A percentile compares a stretch with the other conserved stretches of the same genome.
Conservation (phyloP, 1,140 invertebrate genomes). For the Diuraphis noxia region DNA sequence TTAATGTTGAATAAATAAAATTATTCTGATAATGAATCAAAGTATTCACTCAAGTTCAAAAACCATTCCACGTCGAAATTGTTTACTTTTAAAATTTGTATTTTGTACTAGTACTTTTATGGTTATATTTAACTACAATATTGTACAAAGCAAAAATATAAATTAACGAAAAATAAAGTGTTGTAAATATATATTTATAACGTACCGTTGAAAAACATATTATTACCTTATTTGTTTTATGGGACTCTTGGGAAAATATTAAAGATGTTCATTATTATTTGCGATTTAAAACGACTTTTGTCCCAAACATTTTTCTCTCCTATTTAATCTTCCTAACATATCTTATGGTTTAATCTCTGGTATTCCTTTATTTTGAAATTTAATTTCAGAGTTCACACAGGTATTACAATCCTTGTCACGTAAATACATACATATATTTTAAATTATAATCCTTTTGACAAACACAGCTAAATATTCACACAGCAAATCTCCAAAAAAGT, state of each 20-base stretch:
- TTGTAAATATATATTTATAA: constrained; percentile 9
- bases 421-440: constrained; percentile 15
- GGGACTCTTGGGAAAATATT: neutral
- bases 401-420: neutral
- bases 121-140: neutral
- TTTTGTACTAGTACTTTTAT: neutral
- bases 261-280: constrained; percentile 22
- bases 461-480: neutral
- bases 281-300: constrained; percentile 27
- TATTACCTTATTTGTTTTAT: neutral
- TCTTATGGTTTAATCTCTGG: neutral
- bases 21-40: neutral
- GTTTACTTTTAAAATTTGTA: neutral
- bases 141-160: neutral
- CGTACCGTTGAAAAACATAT: neutral
- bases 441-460: neutral
- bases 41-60: neutral
- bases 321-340: neutral
- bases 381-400: neutral
- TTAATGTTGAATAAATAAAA: neutral
- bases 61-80: neutral
- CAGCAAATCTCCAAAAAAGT: neutral
- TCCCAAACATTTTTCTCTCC: neutral
- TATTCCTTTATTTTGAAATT: constrained; percentile 8
- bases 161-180: neutral